Evolutionary conservation across 2,797 vertebrate genomes (phyloP), one percentile per base, ranked within the genome.

Genomic region (Sphenopsis melanotis): DNA sequence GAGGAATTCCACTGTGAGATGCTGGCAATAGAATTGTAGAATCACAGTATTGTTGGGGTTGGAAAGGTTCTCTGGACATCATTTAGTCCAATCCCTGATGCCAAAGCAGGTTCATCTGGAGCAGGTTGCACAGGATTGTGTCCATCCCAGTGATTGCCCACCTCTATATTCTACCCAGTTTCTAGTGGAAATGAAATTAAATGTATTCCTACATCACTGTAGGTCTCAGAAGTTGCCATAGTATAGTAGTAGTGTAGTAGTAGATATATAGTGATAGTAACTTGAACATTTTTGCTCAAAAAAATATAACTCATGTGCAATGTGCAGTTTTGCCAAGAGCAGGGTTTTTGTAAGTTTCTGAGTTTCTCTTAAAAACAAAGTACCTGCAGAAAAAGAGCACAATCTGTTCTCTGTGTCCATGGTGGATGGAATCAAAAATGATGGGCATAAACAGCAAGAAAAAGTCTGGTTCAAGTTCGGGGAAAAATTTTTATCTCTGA

Each of bases 391-490:
- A 85, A 85, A 91, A 66, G 19, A 87, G 10, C 14, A 65, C 42
- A 44, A 11, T 56, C 47, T 17, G 0, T 42, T 85, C 27, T 76
- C 32, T 76, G 6, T 36, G 52, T 52, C n/a, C 6, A 21, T 12
- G 47, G 21, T 15, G 27, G 19, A 27, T 3, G 1, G 21, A 88
- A 76, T 3, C 0, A 68, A 52, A 83, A 77, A 42, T 32, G 6
- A 55, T 70, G 20, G 16, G 3, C 2, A 12, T 34, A 66, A 80
- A 9, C 21, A 78, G 7, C 9, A 66, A 34, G 42, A 75, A 74
- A 74, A 78, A 1, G 7, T 36, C 13, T 66, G n/a, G 10, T 68
- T 71, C 0, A 0, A 23, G 6, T 32, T 53, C 36, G 44, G 16
- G 32, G 14, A 26, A 87, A 79, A 29, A 24, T 0, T 2, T 30